Conservation (phyloP, 2,113 vertebrate species). For the Calidris pygmaea region DNA sequence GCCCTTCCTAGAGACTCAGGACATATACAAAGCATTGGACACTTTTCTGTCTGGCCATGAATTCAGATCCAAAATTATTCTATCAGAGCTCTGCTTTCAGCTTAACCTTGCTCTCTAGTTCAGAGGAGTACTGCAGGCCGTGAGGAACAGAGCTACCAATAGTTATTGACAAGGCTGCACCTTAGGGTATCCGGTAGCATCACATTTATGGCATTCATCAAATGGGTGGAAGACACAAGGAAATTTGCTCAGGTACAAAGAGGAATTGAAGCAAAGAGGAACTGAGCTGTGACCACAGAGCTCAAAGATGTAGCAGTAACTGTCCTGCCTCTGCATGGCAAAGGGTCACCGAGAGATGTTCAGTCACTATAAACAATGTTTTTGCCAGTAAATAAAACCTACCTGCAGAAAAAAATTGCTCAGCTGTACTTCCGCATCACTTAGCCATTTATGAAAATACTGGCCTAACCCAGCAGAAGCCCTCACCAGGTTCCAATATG, state of each 20-base stretch:
- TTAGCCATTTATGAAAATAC: neutral
- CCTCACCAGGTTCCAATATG: neutral
- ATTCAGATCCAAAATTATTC: neutral
- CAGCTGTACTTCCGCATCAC: neutral
- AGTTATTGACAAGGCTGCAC: neutral
- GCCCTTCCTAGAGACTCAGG: neutral
- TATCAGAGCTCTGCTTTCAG: accelerated
- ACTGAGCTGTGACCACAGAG: neutral
- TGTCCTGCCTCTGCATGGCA: neutral
- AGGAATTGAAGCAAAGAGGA: neutral
- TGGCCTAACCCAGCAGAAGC: neutral
- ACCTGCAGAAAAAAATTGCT: neutral
- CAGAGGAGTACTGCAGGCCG: neutral
- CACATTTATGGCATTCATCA: neutral
- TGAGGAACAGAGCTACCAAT: neutral
- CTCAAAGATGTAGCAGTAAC: neutral
- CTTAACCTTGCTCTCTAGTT: neutral
- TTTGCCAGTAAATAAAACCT: neutral
- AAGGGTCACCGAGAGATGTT: neutral
- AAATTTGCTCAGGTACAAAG: neutral
- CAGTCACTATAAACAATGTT: neutral
- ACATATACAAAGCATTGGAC: neutral
- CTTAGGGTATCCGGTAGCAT: too few relatives aligned
- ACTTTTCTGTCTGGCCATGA: neutral
- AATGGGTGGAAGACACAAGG: neutral